phyloP scores from a whole-genome alignment of 2,113 vertebrate species.

The Herpailurus yagouaroundi region DNA sequence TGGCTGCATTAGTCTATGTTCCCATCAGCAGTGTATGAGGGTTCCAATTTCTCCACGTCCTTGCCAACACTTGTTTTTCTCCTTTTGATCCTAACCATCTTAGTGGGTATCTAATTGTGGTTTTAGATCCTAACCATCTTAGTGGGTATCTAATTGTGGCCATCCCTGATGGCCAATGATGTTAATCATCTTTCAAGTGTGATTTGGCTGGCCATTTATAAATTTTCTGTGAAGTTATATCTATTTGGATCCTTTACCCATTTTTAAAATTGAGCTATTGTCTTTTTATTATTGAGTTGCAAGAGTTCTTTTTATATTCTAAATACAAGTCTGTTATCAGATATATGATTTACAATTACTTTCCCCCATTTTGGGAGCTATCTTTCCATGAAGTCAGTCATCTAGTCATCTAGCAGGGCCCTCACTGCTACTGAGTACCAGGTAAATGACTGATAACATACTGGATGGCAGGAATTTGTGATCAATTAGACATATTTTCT shows the following conservation, averaged over 20 bases:
- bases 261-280: not conserved
- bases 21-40: not conserved
- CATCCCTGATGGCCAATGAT: not conserved
- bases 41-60: not conserved
- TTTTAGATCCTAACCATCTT: not conserved
- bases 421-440: not conserved
- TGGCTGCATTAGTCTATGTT: not conserved
- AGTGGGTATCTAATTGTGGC: not conserved
- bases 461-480: not conserved
- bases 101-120: not conserved
- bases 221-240: not conserved
- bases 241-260: not conserved
- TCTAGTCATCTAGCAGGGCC: not conserved
- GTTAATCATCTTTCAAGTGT: not conserved
- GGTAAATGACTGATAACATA: not conserved
- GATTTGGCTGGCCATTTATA: not conserved
- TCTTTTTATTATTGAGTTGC: not conserved
- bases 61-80: not conserved
- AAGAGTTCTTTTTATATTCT: not conserved
- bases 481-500: not conserved
- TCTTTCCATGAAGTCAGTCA: not conserved
- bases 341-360: not conserved
- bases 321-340: not conserved
- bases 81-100: not conserved
- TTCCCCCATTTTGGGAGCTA: not conserved